A percentile compares a stretch with the other conserved stretches of the same genome.
phyloP scores from a whole-genome alignment of 2,888 invertebrate genomes.

The Diaprepes abbreviatus region DNA sequence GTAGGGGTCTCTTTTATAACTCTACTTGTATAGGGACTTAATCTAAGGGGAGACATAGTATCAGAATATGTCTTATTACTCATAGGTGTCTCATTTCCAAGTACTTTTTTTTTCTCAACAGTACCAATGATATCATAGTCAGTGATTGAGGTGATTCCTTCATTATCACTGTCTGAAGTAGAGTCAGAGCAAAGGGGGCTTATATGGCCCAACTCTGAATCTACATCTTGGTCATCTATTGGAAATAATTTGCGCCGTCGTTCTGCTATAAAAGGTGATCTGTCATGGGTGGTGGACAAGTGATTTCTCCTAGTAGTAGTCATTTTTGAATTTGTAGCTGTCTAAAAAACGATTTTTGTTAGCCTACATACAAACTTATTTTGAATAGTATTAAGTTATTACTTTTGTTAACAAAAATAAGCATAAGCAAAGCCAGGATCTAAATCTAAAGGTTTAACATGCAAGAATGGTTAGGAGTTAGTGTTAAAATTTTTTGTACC shows the following conservation, averaged over 20 bases:
- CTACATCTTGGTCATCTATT: conserved; percentile 57
- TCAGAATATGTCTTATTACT: conserved; percentile 42
- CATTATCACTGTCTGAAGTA: conserved; percentile 51
- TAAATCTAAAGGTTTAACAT: no score
- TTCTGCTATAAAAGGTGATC: conserved; percentile 74
- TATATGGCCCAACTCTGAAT: conserved; percentile 73
- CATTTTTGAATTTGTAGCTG: background rate
- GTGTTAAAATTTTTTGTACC: no score
- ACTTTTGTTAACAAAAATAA: no score
- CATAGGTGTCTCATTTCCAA: conserved; percentile 30
- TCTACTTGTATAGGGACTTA: conserved; percentile 51
- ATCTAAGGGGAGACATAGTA: conserved; percentile 54
- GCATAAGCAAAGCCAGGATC: no score
- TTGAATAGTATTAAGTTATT: no score
- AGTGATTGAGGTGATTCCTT: conserved; percentile 22
- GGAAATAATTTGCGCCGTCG: conserved; percentile 77
- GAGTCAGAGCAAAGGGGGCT: conserved; percentile 68
- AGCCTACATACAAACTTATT: no score
- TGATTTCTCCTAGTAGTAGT: conserved; percentile 16
- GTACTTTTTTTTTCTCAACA: conserved; percentile 41
- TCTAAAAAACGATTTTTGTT: conserved; percentile 10
- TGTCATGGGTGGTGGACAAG: conserved; percentile 50
- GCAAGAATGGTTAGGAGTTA: no score
- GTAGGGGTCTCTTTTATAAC: background rate
- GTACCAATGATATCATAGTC: conserved; percentile 55